A percentile compares a stretch with the other conserved stretches of the same genome.
Conservation (phyloP, 2,113 vertebrate species). For the Axis porcinus region DNA sequence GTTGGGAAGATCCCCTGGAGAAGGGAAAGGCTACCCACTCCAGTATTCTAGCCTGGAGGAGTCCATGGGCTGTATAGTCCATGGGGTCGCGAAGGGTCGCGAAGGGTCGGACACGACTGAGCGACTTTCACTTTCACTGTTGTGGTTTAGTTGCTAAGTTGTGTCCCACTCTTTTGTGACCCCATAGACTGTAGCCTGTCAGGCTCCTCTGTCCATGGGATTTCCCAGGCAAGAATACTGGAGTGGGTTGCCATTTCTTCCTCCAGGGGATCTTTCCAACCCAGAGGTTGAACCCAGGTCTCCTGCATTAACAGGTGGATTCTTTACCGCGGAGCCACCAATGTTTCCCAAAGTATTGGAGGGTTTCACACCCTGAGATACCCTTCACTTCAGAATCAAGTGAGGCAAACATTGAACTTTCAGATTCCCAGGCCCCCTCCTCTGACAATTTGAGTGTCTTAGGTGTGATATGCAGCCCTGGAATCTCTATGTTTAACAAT, state of each 20-base stretch:
- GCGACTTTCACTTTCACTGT: neutral
- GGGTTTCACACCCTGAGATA: neutral
- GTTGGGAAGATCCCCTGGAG: neutral
- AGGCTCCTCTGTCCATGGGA: neutral
- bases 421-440: neutral
- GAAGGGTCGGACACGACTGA: neutral
- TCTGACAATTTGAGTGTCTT: neutral
- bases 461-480: neutral
- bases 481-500: neutral
- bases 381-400: neutral
- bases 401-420: neutral
- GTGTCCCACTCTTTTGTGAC: neutral
- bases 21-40: neutral
- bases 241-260: neutral
- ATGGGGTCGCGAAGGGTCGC: rapidly evolving
- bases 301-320: neutral
- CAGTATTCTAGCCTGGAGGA: neutral
- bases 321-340: neutral
- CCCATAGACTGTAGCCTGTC: neutral
- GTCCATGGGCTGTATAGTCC: too few species aligned
- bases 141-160: neutral
- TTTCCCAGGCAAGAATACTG: neutral
- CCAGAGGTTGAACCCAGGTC: neutral
- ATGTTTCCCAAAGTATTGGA: neutral
- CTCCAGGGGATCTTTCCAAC: neutral